Evolutionary conservation across 2,888 invertebrate species (phyloP), one percentile per base, ranked within the genome.

Genomic region (Volucella inflata): DNA sequence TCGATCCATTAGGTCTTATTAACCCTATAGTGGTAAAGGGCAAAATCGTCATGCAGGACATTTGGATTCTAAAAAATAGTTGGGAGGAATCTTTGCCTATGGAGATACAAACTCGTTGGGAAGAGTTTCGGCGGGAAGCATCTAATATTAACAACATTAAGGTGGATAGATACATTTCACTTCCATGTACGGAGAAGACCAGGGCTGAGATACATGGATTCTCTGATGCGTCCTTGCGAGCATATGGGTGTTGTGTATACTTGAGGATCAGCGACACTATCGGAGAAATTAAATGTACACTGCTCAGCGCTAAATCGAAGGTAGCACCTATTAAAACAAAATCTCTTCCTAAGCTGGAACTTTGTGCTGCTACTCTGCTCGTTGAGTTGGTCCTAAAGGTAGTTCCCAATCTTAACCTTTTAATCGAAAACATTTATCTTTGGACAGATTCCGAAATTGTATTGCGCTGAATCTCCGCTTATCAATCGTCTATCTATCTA

Each of bases 31-130:
- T 62, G 0, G 53, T 85, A 9, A 65, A 30, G 12, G 74, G 48
- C 6, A 81, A 87, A 77, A 72, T 87, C 0, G 42, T 85, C 2
- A 44, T 87, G 75, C n/a, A n/a, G n/a, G n/a, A n/a, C n/a, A n/a
- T n/a, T n/a, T n/a, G n/a, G n/a, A 71, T 59, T 48, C 38, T 40
- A 11, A 71, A 46, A 30, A 36, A n/a, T 17, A n/a, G 42, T 12
- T 55, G 68, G 55, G 68, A 55, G 14, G 40, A 59, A 14, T 38
- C 57, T 1, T 14, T 59, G 9, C 40, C 57, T 11, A 40, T 40
- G 38, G 9, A 16, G 36, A 36, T 30, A 36, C 53, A 55, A 12
- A 11, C 53, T 30, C 14, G 36, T 21, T 55, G 38, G 40, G 38
- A 55, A 55, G 55, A 59, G 17, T 17, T 42, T 42, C 42, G 42